Percentiles rank a stretch among this genome's conserved stretches.
These are phyloP conservation scores for Sebastes vulpes DNA, from an alignment of 2,797 vertebrate species.

Conservation along the genomic window DNA sequence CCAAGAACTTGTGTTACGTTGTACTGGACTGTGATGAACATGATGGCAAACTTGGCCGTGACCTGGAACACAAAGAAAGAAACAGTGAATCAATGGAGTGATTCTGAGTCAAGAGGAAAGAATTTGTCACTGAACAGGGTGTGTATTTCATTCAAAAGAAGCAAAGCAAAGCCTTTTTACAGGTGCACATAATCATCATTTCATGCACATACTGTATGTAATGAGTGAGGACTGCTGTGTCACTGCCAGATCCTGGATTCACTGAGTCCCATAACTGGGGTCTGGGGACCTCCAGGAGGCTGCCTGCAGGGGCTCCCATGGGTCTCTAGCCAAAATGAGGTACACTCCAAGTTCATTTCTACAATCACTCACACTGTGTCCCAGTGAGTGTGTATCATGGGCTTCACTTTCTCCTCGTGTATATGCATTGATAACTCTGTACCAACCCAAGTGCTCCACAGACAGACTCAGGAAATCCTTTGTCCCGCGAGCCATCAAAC, in stretches of 20 bases:
- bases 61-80: slow-evolving; percentile 74
- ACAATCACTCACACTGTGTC: neutral
- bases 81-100: neutral
- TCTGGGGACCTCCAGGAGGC: slow-evolving; percentile 8
- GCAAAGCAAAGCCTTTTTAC: neutral
- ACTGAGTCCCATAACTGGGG: neutral
- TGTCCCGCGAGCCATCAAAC: no score
- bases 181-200: neutral
- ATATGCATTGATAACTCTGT: neutral
- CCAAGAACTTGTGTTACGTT: slow-evolving; percentile 88
- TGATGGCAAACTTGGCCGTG: slow-evolving; percentile 86
- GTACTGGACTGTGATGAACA: slow-evolving; percentile 91
- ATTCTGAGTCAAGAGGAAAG: neutral
- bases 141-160: neutral
- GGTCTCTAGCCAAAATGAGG: neutral
- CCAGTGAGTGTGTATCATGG: neutral
- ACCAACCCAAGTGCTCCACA: no score
- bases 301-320: slow-evolving; percentile 7
- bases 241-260: neutral
- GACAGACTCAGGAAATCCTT: no score
- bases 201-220: neutral
- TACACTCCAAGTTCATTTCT: neutral
- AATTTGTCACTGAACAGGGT: neutral
- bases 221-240: slow-evolving; percentile 10
- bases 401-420: neutral